Evolutionary conservation across 2,797 vertebrate species (phyloP).

Genomic region (Rhinogobio ventralis): DNA sequence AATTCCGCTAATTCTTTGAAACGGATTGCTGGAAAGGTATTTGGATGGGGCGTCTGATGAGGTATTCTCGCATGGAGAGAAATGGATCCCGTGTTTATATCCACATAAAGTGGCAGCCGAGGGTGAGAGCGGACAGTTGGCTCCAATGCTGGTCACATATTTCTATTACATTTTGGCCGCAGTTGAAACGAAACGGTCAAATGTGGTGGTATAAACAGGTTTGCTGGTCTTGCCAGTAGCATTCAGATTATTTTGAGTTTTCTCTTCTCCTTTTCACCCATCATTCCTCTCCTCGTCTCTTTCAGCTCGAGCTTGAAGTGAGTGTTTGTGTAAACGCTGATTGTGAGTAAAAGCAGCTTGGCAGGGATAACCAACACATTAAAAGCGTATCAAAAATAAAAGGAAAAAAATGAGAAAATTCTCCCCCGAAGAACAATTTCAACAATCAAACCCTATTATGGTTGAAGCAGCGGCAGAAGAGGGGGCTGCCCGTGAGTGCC

Average conservation of each 20-base stretch:
- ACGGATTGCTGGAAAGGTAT: conserved; percentile 28
- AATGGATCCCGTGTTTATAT: conserved; percentile 26
- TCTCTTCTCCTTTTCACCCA: not conserved
- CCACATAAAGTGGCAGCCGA: conserved; percentile 32
- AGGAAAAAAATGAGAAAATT: conserved; percentile 36
- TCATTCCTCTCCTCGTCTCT: conserved; percentile 12
- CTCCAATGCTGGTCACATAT: conserved; percentile 28
- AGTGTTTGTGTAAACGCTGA: conserved; percentile 57
- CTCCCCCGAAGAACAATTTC: conserved; percentile 58
- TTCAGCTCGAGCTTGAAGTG: conserved; percentile 23
- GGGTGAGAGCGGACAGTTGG: conserved; percentile 35
- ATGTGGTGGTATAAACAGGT: conserved; percentile 26
- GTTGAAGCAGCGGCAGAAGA: conserved; percentile 22
- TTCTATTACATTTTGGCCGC: conserved; percentile 25
- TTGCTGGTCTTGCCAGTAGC: conserved; percentile 7
- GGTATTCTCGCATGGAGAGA: conserved; percentile 23
- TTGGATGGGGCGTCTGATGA: conserved; percentile 18
- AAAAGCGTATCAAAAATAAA: conserved; percentile 32
- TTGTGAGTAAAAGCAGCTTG: conserved; percentile 60
- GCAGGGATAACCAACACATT: conserved; percentile 49
- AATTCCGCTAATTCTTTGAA: conserved; percentile 28
- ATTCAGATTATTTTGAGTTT: conserved; percentile 35
- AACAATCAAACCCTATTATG: conserved; percentile 61
- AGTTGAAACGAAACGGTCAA: conserved; percentile 15
- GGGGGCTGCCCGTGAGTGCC: conserved; percentile 45